These are phyloP conservation scores for Pao palembangensis DNA, from an alignment of 2,113 vertebrate species.

Conservation along the genomic window DNA sequence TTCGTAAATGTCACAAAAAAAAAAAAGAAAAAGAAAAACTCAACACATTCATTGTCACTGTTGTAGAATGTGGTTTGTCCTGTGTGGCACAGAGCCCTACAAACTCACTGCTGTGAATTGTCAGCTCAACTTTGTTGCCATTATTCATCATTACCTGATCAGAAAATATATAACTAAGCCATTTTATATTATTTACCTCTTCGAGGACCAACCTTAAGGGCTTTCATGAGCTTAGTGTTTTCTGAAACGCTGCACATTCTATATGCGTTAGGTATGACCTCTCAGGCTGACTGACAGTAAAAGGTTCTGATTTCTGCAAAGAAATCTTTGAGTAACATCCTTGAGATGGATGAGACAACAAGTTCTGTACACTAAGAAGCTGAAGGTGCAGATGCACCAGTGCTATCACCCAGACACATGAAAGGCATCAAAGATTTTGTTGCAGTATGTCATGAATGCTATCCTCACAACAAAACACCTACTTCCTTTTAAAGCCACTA, in stretches of 20 bases:
- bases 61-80: background rate
- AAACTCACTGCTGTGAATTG: no score
- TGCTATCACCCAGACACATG: background rate
- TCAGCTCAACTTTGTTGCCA: no score
- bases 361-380: slow-evolving; percentile 48
- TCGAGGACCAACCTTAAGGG: no score
- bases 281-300: slow-evolving; percentile 53
- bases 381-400: slow-evolving; percentile 35
- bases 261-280: slow-evolving; percentile 4
- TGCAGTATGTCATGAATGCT: no score
- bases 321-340: slow-evolving; percentile 56
- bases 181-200: no score
- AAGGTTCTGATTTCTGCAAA: slow-evolving; percentile 50
- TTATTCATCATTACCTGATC: no score
- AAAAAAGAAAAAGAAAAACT: slow-evolving; percentile 9
- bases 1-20: slow-evolving; percentile 10
- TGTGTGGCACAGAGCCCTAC: no score
- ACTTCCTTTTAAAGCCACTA: slow-evolving; percentile 39
- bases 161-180: no score
- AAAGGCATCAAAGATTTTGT: no score
- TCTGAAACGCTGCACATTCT: no score
- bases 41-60: slow-evolving; percentile 19
- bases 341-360: slow-evolving; percentile 53
- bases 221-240: no score
- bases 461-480: slow-evolving; percentile 3